Conservation (phyloP, 2,797 vertebrate genomes). For the Babyrousa celebensis region DNA sequence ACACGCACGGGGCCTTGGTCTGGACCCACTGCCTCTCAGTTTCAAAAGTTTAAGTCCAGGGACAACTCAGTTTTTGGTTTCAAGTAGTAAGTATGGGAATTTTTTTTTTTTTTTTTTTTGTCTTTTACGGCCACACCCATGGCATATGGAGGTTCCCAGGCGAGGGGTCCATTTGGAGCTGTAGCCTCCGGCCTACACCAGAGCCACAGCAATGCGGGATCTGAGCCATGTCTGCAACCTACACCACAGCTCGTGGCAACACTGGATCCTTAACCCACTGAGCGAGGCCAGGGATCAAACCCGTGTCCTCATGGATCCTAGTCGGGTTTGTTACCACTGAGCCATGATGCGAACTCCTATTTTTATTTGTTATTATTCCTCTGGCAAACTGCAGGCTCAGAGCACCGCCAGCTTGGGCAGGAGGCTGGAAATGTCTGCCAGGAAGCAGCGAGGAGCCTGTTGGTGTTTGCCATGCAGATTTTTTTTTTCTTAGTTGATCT, state of each 20-base stretch:
- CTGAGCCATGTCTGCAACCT: too few relatives aligned
- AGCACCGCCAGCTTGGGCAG: not conserved
- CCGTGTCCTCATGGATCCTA: too few relatives aligned
- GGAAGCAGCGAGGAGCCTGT: not conserved
- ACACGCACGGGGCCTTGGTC: accelerated
- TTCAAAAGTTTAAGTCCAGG: not conserved
- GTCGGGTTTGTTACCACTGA: too few relatives aligned
- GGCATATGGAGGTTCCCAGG: too few relatives aligned
- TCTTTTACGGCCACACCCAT: too few relatives aligned
- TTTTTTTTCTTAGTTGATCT: not conserved
- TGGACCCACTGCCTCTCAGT: not conserved
- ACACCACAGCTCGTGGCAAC: too few relatives aligned
- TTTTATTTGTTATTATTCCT: not conserved
- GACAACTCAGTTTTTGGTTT: not conserved
- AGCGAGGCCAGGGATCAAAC: too few relatives aligned
- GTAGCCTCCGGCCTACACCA: too few relatives aligned
- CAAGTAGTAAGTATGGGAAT: not conserved
- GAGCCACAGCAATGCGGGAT: too few relatives aligned
- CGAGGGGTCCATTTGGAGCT: too few relatives aligned
- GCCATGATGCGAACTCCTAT: too few relatives aligned
- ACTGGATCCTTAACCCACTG: too few relatives aligned
- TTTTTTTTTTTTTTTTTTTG: not conserved
- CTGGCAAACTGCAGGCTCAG: not conserved
- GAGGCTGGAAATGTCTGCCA: not conserved
- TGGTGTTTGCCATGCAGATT: not conserved